phyloP scores from a whole-genome alignment of 2,797 vertebrate species.

The Propithecus deckenii region DNA sequence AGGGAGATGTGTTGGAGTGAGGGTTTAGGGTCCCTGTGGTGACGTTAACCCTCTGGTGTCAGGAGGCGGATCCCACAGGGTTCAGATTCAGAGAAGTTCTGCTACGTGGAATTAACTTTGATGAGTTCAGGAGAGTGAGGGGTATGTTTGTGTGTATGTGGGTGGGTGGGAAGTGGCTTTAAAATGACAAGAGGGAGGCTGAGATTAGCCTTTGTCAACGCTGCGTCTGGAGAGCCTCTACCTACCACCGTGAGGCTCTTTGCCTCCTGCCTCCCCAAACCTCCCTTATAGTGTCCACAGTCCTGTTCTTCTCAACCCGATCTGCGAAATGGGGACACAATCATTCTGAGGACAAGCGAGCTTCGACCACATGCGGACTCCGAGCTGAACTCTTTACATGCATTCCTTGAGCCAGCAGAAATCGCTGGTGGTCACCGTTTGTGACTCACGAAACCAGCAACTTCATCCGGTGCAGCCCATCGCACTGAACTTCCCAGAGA shows the following conservation, averaged over 20 bases:
- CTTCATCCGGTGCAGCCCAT: not conserved
- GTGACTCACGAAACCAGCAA: not conserved
- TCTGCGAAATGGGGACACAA: not conserved
- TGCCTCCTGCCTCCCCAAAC: not conserved
- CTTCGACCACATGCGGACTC: rapidly evolving
- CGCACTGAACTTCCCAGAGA: not conserved
- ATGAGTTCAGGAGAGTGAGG: not conserved
- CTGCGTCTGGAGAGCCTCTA: not conserved
- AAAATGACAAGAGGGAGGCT: not conserved
- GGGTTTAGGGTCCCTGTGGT: not conserved
- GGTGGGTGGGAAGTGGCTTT: not conserved
- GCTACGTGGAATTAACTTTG: not conserved
- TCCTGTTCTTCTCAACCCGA: not conserved
- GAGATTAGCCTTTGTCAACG: not conserved
- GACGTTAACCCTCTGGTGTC: not conserved
- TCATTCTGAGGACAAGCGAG: not conserved
- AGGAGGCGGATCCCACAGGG: not conserved
- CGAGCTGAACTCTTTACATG: rapidly evolving
- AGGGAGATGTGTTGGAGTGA: not conserved
- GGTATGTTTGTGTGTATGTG: not conserved
- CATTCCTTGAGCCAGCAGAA: not conserved
- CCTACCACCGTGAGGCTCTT: not conserved
- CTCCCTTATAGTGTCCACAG: not conserved
- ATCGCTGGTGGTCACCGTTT: not conserved
- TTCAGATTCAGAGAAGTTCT: not conserved